Conservation (phyloP, 2,797 vertebrate species). For the Periophthalmus magnuspinnatus region DNA sequence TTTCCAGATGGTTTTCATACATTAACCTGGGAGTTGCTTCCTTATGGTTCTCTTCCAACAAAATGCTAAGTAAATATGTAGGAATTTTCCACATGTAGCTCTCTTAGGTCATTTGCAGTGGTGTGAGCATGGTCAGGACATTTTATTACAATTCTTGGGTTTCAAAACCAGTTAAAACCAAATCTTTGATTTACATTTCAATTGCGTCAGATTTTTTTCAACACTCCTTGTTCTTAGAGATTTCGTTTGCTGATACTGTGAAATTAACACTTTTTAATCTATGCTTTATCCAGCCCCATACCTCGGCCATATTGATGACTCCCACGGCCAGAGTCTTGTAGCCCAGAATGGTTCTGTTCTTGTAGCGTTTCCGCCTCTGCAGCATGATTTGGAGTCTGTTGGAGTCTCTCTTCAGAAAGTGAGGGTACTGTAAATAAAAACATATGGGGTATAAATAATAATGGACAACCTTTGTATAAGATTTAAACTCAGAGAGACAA, state of each 20-base stretch:
- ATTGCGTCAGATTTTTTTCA: too few relatives aligned
- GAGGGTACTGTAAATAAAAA: constrained; percentile 81
- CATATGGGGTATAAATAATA: constrained; percentile 21
- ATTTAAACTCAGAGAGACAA: neutral
- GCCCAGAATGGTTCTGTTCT: constrained; percentile 91
- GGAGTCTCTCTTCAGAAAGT: constrained; percentile 91
- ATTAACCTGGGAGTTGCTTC: neutral
- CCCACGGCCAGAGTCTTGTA: constrained; percentile 92
- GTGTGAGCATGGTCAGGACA: neutral
- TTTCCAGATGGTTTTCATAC: neutral
- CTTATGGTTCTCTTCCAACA: neutral
- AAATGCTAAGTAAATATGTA: too few relatives aligned
- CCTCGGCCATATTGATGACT: constrained; percentile 92
- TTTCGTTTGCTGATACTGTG: neutral
- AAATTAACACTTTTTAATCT: neutral
- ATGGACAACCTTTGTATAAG: neutral
- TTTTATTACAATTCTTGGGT: neutral
- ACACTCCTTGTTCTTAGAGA: neutral
- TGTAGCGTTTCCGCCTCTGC: constrained; percentile 92
- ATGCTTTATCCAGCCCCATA: constrained; percentile 38
- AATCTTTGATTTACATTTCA: too few relatives aligned
- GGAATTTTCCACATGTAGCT: neutral
- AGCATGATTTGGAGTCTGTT: constrained; percentile 92
- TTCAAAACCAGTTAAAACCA: neutral
- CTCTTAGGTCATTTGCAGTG: neutral